phyloP scores from a whole-genome alignment of 2,113 vertebrate genomes.

The Ailuropoda melanoleuca region DNA sequence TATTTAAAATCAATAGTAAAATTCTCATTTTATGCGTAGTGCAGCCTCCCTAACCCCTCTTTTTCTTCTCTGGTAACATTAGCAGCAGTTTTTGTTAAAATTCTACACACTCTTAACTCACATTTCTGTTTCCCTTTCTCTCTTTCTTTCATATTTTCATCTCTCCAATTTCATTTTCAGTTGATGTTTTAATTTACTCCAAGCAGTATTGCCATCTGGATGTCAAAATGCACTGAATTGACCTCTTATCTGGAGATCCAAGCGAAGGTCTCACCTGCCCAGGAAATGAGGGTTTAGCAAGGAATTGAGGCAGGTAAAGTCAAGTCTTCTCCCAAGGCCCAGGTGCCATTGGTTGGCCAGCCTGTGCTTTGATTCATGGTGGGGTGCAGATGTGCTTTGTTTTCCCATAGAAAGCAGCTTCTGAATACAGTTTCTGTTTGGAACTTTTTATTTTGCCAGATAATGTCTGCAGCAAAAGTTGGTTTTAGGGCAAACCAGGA shows the following conservation, averaged over 20 bases:
- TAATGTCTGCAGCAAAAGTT: neutral
- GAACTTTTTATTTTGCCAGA: neutral
- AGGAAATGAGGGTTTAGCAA: neutral
- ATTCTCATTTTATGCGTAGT: neutral
- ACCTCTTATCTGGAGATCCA: neutral
- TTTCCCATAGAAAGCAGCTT: neutral
- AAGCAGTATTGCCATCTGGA: neutral
- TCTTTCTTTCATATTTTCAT: slow-evolving; percentile 34
- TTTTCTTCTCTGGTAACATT: neutral
- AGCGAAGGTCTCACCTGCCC: neutral
- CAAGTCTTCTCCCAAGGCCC: neutral
- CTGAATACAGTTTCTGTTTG: slow-evolving; percentile 17
- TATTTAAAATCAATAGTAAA: slow-evolving; percentile 48
- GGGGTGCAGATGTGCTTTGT: neutral
- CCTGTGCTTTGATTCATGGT: neutral
- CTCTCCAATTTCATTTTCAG: neutral
- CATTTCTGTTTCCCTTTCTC: neutral
- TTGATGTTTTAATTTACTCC: slow-evolving; percentile 41
- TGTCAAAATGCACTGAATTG: slow-evolving; percentile 46
- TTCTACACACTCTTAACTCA: neutral
- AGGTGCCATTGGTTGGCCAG: neutral
- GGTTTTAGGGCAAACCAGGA: neutral
- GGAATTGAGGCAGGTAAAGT: neutral
- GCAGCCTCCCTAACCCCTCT: neutral
- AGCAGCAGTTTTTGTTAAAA: slow-evolving; percentile 23